Percentiles rank a stretch among this genome's conserved stretches.
phyloP scores from a whole-genome alignment of 1,140 invertebrate genomes.

The Atta texana region DNA sequence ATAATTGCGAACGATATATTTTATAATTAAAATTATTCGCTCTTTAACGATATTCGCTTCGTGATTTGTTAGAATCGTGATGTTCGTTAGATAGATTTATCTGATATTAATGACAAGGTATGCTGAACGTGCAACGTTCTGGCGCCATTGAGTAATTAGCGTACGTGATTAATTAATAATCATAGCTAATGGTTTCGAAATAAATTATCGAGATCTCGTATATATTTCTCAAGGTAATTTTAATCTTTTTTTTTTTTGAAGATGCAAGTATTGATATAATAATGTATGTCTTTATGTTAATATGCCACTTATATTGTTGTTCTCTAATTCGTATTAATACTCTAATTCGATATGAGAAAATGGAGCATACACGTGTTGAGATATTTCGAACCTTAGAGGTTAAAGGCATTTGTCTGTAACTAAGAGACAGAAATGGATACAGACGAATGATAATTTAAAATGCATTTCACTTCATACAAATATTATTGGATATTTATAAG shows the following conservation, averaged over 20 bases:
- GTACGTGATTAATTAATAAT: conserved; percentile 32
- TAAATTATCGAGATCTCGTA: conserved; percentile 11
- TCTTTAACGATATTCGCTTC: not conserved
- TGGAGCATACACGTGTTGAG: conserved; percentile 4
- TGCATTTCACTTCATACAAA: not conserved
- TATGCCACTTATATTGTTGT: not conserved
- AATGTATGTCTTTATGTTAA: not conserved
- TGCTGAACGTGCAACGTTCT: conserved; percentile 32
- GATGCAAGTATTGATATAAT: not conserved
- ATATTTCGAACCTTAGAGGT: conserved; percentile 20
- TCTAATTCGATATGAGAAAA: not conserved
- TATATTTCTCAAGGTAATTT: not conserved
- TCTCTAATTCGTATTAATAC: not conserved
- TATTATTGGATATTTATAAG: not conserved
- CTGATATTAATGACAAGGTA: conserved; percentile 34
- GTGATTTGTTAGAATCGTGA: conserved; percentile 12
- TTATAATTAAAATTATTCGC: conserved; percentile 50
- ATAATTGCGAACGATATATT: conserved; percentile 20
- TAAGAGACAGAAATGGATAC: not conserved
- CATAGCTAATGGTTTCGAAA: conserved; percentile 23
- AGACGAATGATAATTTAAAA: conserved; percentile 26
- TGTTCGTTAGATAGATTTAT: conserved; percentile 24
- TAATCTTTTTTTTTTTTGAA: not conserved
- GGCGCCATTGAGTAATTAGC: conserved; percentile 46
- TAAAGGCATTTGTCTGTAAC: conserved; percentile 7